Percentiles rank a stretch among this genome's conserved stretches.
These are phyloP conservation scores for Maniola hyperantus DNA, from an alignment of 2,888 invertebrate genomes.

Conservation along the genomic window DNA sequence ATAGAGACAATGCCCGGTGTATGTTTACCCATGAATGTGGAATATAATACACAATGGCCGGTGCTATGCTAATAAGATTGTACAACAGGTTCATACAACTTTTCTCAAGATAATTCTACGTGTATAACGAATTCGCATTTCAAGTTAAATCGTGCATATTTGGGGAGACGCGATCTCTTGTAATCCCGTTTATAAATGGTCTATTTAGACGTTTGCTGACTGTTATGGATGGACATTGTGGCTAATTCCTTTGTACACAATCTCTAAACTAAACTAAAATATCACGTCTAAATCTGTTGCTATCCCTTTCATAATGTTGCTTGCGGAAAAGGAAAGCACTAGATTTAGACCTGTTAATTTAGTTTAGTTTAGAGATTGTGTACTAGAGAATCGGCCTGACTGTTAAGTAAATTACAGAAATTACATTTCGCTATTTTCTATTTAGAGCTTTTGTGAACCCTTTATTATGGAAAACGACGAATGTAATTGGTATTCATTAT, in stretches of 20 bases:
- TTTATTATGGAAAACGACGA: constrained; percentile 33
- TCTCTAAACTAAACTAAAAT: too few relatives aligned
- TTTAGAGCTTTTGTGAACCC: constrained; percentile 31
- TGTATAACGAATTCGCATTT: constrained; percentile 82
- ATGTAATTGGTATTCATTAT: constrained; percentile 18
- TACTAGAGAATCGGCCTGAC: too few relatives aligned
- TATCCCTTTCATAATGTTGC: too few relatives aligned
- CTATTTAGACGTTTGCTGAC: constrained; percentile 75
- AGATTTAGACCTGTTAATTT: too few relatives aligned
- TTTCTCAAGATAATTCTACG: constrained; percentile 77
- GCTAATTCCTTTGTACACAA: too few relatives aligned
- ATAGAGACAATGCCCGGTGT: constrained; percentile 75
- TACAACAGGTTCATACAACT: constrained; percentile 76
- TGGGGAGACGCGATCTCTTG: constrained; percentile 55
- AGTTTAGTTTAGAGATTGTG: too few relatives aligned
- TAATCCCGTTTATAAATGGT: constrained; percentile 72
- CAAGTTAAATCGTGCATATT: constrained; percentile 78
- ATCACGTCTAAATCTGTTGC: too few relatives aligned
- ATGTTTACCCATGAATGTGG: constrained; percentile 81
- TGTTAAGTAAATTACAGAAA: constrained; percentile 71
- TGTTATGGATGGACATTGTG: constrained; percentile 62
- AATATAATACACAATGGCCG: constrained; percentile 72
- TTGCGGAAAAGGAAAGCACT: too few relatives aligned
- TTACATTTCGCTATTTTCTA: constrained; percentile 54
- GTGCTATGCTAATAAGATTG: constrained; percentile 72